Percentiles rank a stretch among this genome's conserved stretches.
Conservation (phyloP, 2,113 vertebrate species). For the Grammomys surdaster region DNA sequence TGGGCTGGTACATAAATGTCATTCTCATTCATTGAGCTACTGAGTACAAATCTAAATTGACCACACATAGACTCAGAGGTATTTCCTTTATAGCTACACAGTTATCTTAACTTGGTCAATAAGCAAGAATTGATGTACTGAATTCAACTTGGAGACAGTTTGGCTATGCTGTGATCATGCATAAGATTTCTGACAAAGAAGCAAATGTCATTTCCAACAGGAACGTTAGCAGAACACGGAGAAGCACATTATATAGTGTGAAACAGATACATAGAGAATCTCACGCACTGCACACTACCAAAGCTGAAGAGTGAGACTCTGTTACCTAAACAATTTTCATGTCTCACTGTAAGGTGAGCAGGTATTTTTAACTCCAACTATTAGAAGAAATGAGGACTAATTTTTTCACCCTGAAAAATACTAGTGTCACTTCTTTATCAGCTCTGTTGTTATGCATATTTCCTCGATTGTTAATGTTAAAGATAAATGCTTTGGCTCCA, state of each 20-base stretch:
- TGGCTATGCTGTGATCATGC: accelerated
- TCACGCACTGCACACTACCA: accelerated
- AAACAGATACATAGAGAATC: background rate
- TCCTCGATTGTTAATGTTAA: background rate
- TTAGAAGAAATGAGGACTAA: background rate
- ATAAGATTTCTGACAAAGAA: background rate
- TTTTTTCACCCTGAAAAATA: background rate
- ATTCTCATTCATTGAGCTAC: background rate
- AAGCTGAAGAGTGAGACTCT: background rate
- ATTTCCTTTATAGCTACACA: background rate
- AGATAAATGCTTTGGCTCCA: background rate
- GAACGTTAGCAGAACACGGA: background rate
- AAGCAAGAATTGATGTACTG: background rate
- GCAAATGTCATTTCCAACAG: background rate
- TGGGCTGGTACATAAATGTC: background rate
- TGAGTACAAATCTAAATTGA: background rate
- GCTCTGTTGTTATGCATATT: background rate
- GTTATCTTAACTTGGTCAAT: background rate
- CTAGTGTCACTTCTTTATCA: background rate
- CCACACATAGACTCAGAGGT: background rate
- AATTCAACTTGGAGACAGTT: background rate
- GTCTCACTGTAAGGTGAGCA: background rate
- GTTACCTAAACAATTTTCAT: background rate
- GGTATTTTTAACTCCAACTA: background rate
- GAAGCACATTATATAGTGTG: background rate